Conservation (phyloP, 2,797 vertebrate genomes). For the Micromesistius poutassou region DNA sequence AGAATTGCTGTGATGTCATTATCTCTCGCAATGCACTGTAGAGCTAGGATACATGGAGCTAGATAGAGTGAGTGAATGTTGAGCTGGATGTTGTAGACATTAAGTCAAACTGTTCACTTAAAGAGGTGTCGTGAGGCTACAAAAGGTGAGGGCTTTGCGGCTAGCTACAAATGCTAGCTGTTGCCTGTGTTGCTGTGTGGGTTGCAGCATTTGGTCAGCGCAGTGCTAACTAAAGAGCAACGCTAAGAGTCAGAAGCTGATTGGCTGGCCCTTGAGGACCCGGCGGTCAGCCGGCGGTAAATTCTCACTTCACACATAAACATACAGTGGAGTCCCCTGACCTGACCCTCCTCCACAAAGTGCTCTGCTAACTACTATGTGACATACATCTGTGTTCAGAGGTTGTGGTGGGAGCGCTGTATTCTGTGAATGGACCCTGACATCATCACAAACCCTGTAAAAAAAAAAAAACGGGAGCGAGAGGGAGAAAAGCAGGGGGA, state of each 20-base stretch:
- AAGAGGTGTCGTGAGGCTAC: neutral
- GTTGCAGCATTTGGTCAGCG: conserved; percentile 42
- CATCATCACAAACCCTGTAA: neutral
- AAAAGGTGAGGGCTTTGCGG: neutral
- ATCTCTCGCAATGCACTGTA: neutral
- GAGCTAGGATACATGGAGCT: neutral
- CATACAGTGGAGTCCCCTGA: conserved; percentile 14
- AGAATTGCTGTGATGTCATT: conserved; percentile 5
- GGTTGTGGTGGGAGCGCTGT: neutral
- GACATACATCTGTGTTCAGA: conserved; percentile 1
- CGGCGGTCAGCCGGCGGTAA: conserved; percentile 18
- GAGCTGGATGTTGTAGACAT: neutral
- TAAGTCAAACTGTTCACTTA: neutral
- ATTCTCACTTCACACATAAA: conserved; percentile 1
- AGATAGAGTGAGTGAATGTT: neutral
- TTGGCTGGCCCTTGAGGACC: conserved; percentile 27
- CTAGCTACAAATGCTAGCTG: neutral
- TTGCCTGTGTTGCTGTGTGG: conserved; percentile 36
- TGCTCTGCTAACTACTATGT: neutral
- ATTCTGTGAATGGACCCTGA: conserved; percentile 31
- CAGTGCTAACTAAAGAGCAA: conserved; percentile 27
- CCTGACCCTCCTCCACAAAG: neutral
- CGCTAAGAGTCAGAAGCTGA: conserved; percentile 23
- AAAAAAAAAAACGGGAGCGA: neutral
- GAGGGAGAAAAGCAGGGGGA: conserved; percentile 9